phyloP scores from a whole-genome alignment of 2,113 vertebrate genomes.

The Mirza zaza region DNA sequence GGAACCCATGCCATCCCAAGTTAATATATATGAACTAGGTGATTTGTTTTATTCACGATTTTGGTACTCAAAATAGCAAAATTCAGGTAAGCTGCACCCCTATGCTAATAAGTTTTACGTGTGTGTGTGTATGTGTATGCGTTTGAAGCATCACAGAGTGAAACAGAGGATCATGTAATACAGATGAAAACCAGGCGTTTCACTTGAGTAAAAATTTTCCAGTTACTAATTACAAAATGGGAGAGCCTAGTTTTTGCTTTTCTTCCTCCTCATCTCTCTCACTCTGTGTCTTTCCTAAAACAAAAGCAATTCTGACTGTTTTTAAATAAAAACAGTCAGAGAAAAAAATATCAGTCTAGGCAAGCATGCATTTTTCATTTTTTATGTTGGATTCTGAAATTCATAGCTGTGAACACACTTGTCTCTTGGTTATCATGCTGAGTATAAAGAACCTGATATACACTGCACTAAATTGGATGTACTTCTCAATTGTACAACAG shows the following conservation, averaged over 20 bases:
- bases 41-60: background rate
- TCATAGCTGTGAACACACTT: background rate
- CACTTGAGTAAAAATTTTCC: background rate
- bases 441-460: background rate
- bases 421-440: background rate
- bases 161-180: background rate
- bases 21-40: background rate
- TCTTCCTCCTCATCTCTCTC: background rate
- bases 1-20: background rate
- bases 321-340: background rate
- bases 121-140: background rate
- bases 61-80: background rate
- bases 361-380: slow-evolving; percentile 30
- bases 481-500: background rate
- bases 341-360: background rate
- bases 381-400: slow-evolving; percentile 8
- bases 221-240: background rate
- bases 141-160: background rate
- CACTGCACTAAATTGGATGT: background rate
- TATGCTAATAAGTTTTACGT: background rate
- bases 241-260: background rate
- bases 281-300: background rate
- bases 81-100: background rate
- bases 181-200: background rate
- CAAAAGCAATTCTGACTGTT: background rate